Conservation (phyloP, 2,888 invertebrate genomes). For the Cheilosia scutellata region DNA sequence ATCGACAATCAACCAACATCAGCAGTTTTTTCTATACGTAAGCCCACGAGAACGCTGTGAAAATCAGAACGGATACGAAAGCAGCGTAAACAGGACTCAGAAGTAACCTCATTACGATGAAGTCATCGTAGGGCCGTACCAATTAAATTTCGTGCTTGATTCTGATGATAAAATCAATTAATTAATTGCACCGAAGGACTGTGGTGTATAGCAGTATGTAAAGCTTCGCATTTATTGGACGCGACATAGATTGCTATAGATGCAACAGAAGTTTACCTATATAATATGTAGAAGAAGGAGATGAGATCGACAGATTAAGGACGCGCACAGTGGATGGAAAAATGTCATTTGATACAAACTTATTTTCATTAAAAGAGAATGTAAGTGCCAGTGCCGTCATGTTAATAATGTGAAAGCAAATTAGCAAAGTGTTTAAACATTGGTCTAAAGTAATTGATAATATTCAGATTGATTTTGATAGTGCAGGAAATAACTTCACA, state of each 20-base stretch:
- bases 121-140: slow-evolving; percentile 57
- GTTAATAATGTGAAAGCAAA: no score
- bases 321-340: not conserved
- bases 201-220: not conserved
- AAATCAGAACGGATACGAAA: slow-evolving; percentile 66
- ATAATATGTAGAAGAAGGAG: not conserved
- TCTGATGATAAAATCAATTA: slow-evolving; percentile 72
- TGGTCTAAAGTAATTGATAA: no score
- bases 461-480: no score
- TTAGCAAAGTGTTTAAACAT: no score
- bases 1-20: slow-evolving; percentile 37
- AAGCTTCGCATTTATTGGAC: not conserved
- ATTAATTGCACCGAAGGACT: slow-evolving; percentile 60
- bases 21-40: not conserved
- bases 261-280: no score
- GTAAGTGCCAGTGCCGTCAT: not conserved
- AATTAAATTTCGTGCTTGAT: slow-evolving; percentile 73
- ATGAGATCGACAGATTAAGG: not conserved
- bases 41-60: slow-evolving; percentile 32
- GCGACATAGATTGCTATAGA: no score
- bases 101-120: slow-evolving; percentile 67
- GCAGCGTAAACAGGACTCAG: slow-evolving; percentile 66
- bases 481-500: no score
- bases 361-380: not conserved
- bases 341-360: not conserved